Base-by-base conservation (phyloP, 92 coral and sea anemone species). In the Bergia puertoricense region DNA sequence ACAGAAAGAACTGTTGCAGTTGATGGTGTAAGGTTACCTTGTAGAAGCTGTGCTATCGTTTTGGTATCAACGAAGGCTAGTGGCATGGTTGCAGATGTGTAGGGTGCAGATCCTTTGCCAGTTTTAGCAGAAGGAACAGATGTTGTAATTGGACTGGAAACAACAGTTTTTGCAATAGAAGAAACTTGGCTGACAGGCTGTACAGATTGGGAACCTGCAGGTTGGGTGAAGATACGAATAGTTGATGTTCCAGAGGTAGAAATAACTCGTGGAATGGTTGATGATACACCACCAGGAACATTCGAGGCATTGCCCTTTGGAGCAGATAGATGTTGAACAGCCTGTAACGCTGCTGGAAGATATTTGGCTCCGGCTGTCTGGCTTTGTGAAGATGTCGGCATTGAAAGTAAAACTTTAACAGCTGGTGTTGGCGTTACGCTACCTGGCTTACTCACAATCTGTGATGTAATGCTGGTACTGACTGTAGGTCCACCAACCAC, bases 11-110 rank as follows among this genome's bases (percentile, higher is more conserved):
- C 40, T 13, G 65, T 72, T 71, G 75, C 43, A 15, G 87, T 44
- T 69, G 78, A 44, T 30, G 48, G n/a, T 16, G 72, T 56, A 44
- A 74, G 45, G 14, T 30, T 9, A 30, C 30, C 48, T 22, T 84
- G 87, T 84, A 68, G 79, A 30, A 84, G 39, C 68, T 72, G 87
- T 15, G 87, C 65, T 51, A 71, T 22, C 22, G 59, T 45, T 36
- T 42, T 84, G 15, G 87, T 74, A 46, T 48, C 66, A 69, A 84
- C 78, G 46, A 42, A 45, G 50, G 78, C 66, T 6, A 84, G 15
- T 48, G 87, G 87, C 38, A 69, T 59, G 8, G 79, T 68, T 84
- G 68, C 6, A 8, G 87, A 50, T 37, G 43, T 82, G 22, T 66
- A 9, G 51, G 36, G 77, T 69, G 57, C 56, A 42, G 66, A 37